These are phyloP conservation scores for Platerodrilus igneus DNA, from an alignment of 2,888 invertebrate genomes.

Conservation along the genomic window DNA sequence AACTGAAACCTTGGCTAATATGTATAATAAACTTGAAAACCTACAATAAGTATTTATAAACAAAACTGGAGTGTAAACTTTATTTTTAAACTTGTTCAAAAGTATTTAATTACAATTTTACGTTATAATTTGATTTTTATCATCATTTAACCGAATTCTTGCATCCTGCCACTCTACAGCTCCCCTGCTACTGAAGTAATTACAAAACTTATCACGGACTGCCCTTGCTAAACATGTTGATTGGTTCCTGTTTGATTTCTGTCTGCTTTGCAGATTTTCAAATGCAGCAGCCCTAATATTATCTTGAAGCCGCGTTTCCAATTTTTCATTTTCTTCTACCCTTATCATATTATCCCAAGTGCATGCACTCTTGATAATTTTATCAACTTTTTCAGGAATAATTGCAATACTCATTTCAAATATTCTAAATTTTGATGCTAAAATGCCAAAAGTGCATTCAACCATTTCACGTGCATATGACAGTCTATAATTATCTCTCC, in stretches of 20 bases:
- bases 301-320: no score
- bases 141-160: no score
- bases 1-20: no score
- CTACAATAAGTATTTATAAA: no score
- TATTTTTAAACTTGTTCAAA: no score
- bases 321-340: not conserved
- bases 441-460: constrained; percentile 18
- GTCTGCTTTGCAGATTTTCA: not conserved
- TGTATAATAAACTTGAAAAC: no score
- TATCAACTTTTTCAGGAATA: constrained; percentile 6
- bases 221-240: constrained; percentile 1
- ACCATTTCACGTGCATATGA: constrained; percentile 15
- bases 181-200: no score
- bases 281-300: constrained; percentile 5
- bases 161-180: no score
- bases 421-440: constrained; percentile 13
- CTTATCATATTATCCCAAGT: constrained; percentile 13
- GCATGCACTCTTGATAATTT: constrained; percentile 13
- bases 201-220: not conserved
- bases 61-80: no score
- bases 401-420: constrained; percentile 10
- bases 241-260: not conserved
- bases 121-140: no score
- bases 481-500: constrained; percentile 18
- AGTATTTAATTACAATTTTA: no score